Evolutionary conservation across 2,113 vertebrate species (phyloP).

Genomic region (Leucopsar rothschildi): DNA sequence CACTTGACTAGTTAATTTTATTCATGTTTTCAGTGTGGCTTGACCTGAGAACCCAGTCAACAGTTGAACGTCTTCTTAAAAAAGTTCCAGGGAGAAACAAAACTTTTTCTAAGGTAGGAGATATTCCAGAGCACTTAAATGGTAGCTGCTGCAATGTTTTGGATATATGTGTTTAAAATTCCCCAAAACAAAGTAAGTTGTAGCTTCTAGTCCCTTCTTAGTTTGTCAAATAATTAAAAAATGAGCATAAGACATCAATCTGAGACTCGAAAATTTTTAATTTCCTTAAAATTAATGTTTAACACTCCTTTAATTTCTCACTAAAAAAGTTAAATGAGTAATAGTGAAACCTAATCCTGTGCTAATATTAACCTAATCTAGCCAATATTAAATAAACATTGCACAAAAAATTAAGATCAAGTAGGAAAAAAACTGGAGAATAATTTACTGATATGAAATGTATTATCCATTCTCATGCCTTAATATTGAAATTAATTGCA

Average conservation of each 20-base stretch:
- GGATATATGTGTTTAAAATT: background rate
- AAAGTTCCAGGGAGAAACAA: slow-evolving; percentile 89
- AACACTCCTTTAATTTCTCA: background rate
- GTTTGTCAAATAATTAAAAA: background rate
- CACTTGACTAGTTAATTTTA: background rate
- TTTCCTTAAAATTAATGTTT: background rate
- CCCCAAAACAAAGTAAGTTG: background rate
- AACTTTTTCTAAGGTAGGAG: slow-evolving; percentile 89
- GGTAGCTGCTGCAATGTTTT: background rate
- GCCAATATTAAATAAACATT: background rate
- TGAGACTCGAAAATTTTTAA: background rate
- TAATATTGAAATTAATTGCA: background rate
- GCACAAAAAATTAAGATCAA: background rate
- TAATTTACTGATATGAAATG: background rate
- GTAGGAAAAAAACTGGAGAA: background rate
- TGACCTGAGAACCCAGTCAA: slow-evolving; percentile 95
- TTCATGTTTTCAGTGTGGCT: slow-evolving; percentile 86
- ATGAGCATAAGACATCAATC: background rate
- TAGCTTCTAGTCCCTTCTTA: background rate
- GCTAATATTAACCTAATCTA: background rate
- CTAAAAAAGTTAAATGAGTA: background rate
- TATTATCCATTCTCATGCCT: background rate
- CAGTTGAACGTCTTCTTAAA: slow-evolving; percentile 91
- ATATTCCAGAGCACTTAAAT: background rate
- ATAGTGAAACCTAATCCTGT: background rate